phyloP scores from a whole-genome alignment of 2,888 invertebrate species.

The Lottia scabra region DNA sequence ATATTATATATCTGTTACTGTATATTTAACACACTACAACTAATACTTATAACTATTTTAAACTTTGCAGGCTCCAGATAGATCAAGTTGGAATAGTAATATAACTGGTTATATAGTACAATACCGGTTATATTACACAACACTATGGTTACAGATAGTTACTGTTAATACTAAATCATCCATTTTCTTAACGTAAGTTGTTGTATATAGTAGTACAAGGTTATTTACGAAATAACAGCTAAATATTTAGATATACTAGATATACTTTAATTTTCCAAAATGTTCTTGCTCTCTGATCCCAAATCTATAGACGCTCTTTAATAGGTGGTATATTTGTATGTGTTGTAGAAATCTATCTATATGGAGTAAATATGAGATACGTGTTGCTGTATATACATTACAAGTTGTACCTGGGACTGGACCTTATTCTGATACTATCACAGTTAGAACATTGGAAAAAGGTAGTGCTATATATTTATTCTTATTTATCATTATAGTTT shows the following conservation, averaged over 20 bases:
- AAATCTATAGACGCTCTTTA: too few species aligned
- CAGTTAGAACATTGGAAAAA: conserved; percentile 41
- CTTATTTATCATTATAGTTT: too few species aligned
- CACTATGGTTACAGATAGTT: conserved; percentile 18
- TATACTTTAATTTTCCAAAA: too few species aligned
- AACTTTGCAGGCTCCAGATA: conserved; percentile 34
- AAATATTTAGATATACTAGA: too few species aligned
- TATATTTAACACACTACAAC: too few species aligned
- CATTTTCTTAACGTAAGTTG: conserved; percentile 21
- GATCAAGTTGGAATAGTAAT: conserved; percentile 41
- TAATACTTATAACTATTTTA: not conserved
- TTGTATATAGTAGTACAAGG: not conserved
- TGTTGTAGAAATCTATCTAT: conserved; percentile 43
- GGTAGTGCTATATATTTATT: conserved; percentile 23
- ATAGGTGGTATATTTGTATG: too few species aligned
- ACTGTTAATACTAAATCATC: conserved; percentile 10
- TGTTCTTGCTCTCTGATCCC: too few species aligned
- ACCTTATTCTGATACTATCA: conserved; percentile 39
- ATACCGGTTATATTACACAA: conserved; percentile 14
- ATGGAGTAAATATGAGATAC: conserved; percentile 49
- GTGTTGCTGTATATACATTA: conserved; percentile 47
- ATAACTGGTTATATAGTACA: conserved; percentile 38
- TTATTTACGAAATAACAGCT: too few species aligned
- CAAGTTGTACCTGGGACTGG: conserved; percentile 44
- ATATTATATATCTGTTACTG: too few species aligned